Evolutionary conservation across 2,888 invertebrate species (phyloP).

Genomic region (Brachypalpus laphriformis): DNA sequence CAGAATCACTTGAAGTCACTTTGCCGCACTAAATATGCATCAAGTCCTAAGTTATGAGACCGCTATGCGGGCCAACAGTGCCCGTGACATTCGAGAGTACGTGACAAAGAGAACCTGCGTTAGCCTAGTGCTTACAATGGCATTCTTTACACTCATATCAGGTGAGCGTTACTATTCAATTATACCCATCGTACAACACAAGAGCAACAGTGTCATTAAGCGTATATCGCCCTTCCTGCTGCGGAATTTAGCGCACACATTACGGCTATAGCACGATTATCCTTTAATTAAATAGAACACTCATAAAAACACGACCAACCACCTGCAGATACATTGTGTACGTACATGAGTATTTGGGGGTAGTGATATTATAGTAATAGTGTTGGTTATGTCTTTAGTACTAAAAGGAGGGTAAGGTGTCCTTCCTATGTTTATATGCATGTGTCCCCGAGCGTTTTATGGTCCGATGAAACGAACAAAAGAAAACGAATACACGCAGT

Average conservation of each 20-base stretch:
- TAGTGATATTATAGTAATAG: not conserved
- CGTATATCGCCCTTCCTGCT: slow-evolving; percentile 8
- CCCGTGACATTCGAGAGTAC: slow-evolving; percentile 81
- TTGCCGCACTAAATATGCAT: slow-evolving; percentile 78
- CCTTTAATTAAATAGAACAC: slow-evolving; percentile 35
- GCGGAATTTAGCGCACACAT: slow-evolving; percentile 6
- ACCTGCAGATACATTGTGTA: slow-evolving; percentile 38
- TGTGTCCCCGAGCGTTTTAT: slow-evolving; percentile 6
- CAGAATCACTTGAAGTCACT: slow-evolving; percentile 21
- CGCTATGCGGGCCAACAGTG: slow-evolving; percentile 81
- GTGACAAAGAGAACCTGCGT: slow-evolving; percentile 82
- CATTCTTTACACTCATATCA: slow-evolving; percentile 82
- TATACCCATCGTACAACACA: not conserved
- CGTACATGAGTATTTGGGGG: not conserved
- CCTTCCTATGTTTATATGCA: not conserved
- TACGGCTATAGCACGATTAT: slow-evolving; percentile 4
- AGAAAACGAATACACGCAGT: slow-evolving; percentile 3
- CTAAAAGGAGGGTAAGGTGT: slow-evolving; percentile 1
- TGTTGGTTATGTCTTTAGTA: not conserved
- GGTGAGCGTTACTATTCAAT: slow-evolving; percentile 76
- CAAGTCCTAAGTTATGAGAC: slow-evolving; percentile 83
- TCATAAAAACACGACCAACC: slow-evolving; percentile 27
- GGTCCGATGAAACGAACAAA: slow-evolving; percentile 2
- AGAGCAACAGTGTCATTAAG: slow-evolving; percentile 20
- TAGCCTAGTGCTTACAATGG: slow-evolving; percentile 81